A percentile compares a stretch with the other conserved stretches of the same genome.
Evolutionary conservation across 2,888 invertebrate genomes (phyloP).

Genomic region (Diarsia dahlii): DNA sequence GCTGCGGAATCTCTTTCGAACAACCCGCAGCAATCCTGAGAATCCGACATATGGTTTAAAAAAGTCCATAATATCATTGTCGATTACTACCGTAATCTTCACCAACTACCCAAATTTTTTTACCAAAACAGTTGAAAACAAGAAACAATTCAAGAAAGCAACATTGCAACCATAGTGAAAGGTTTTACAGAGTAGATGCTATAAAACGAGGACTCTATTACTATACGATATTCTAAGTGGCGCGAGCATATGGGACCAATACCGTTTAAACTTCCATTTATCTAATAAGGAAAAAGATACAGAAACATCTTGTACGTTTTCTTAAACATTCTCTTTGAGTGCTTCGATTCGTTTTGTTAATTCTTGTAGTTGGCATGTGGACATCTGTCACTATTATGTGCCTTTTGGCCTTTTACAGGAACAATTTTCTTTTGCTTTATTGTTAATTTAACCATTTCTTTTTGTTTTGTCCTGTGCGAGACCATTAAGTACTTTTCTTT

Average conservation of each 20-base stretch:
- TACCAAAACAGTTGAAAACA: not conserved
- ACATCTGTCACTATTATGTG: not conserved
- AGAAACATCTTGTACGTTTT: slow-evolving; percentile 1
- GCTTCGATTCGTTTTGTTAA: slow-evolving; percentile 27
- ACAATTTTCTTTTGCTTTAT: too few species aligned
- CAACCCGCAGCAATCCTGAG: too few species aligned
- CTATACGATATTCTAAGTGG: slow-evolving; percentile 54
- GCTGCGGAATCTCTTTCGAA: too few species aligned
- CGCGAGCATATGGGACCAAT: slow-evolving; percentile 55
- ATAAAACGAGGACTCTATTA: slow-evolving; percentile 44
- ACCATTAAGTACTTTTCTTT: too few species aligned
- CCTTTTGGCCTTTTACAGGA: too few species aligned
- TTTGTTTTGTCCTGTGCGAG: too few species aligned
- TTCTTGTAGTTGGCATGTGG: slow-evolving; percentile 11
- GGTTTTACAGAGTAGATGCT: slow-evolving; percentile 1
- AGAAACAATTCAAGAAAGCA: slow-evolving; percentile 13
- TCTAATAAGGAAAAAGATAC: slow-evolving; percentile 50
- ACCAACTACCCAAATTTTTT: not conserved
- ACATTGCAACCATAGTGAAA: slow-evolving; percentile 11
- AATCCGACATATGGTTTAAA: not conserved
- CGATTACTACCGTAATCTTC: not conserved
- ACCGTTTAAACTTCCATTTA: slow-evolving; percentile 43
- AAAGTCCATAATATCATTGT: not conserved
- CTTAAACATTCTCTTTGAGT: slow-evolving; percentile 9
- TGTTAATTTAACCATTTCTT: too few species aligned